Conservation (phyloP, 2,113 vertebrate species). For the Tenrec ecaudatus region DNA sequence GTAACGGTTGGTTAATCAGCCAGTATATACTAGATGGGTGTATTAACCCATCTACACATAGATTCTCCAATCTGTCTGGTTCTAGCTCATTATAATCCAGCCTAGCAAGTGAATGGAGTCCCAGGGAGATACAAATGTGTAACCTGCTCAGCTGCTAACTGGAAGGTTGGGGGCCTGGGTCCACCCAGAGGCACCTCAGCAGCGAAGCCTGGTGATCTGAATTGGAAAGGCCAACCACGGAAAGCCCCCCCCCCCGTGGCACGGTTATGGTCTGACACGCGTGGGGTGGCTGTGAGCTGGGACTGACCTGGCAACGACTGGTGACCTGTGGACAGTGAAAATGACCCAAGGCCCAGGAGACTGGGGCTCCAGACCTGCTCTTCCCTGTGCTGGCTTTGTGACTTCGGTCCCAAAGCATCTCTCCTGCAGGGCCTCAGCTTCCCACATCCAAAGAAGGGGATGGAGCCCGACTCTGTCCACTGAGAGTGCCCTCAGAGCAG, state of each 20-base stretch:
- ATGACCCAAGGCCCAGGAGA: neutral
- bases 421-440: neutral
- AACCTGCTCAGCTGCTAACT: neutral
- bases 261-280: neutral
- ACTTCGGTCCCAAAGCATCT: neutral
- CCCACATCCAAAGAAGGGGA: neutral
- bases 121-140: neutral
- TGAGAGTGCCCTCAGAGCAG: neutral
- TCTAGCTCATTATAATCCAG: neutral
- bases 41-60: neutral
- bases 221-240: neutral
- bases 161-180: neutral
- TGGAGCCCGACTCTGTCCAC: neutral
- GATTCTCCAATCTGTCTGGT: neutral
- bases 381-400: neutral
- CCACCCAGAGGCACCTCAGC: neutral
- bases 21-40: neutral
- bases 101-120: neutral
- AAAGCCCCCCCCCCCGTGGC: neutral
- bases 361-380: neutral
- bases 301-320: neutral
- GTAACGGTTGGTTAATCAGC: accelerated
- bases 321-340: conserved; percentile 16
- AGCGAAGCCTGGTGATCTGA: neutral
- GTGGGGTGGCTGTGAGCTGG: neutral